These are phyloP conservation scores for Pseudococcus jackbeardsleyi DNA, from an alignment of 2,888 invertebrate genomes.

Conservation along the genomic window DNA sequence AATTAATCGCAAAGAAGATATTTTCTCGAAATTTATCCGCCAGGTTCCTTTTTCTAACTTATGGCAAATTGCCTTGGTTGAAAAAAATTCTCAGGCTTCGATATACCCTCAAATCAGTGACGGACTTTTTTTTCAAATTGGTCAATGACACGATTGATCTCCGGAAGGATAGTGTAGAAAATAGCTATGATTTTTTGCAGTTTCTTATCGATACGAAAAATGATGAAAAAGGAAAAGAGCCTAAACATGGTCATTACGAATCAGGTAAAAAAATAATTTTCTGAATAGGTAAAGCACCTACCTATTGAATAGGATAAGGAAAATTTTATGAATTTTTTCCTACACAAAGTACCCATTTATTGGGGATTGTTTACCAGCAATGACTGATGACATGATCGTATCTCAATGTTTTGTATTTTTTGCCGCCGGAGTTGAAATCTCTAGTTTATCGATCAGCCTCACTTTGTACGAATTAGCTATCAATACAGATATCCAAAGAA, in stretches of 20 bases:
- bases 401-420: constrained; percentile 73
- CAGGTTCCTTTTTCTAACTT: constrained; percentile 66
- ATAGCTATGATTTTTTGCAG: constrained; percentile 68
- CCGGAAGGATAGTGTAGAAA: constrained; percentile 67
- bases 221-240: not conserved
- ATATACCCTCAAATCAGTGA: constrained; percentile 66
- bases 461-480: constrained; percentile 72
- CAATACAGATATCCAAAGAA: constrained; percentile 71
- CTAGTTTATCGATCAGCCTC: constrained; percentile 72
- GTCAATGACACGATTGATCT: constrained; percentile 68
- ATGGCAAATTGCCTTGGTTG: constrained; percentile 66
- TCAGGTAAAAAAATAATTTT: too few relatives aligned
- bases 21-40: constrained; percentile 69
- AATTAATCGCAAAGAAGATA: constrained; percentile 69
- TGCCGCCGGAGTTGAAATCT: constrained; percentile 73
- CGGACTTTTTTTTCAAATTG: constrained; percentile 68
- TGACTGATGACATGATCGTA: constrained; percentile 72
- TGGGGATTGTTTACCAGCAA: constrained; percentile 67
- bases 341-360: too few relatives aligned
- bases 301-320: too few relatives aligned
- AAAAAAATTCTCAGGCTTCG: constrained; percentile 66
- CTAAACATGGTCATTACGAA: too few relatives aligned
- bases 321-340: too few relatives aligned
- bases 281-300: too few relatives aligned
- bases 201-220: constrained; percentile 58